Conservation (phyloP, 2,888 invertebrate genomes). For the Rhingia campestris region DNA sequence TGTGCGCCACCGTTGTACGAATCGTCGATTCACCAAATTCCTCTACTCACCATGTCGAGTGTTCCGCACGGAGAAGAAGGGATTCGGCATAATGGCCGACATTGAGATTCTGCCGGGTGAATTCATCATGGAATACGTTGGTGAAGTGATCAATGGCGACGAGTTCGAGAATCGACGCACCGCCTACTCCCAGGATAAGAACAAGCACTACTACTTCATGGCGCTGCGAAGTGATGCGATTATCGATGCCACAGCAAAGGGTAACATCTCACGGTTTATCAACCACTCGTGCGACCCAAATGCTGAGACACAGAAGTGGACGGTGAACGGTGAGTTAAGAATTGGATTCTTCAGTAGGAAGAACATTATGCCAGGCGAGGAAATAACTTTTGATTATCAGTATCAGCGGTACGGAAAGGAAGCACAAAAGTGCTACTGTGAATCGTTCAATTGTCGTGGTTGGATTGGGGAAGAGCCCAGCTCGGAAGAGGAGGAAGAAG, state of each 20-base stretch:
- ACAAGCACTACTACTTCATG: slow-evolving; percentile 98
- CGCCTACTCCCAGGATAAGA: slow-evolving; percentile 94
- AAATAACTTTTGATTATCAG: slow-evolving; percentile 99
- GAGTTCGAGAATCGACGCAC: slow-evolving; percentile 95
- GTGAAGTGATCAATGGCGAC: slow-evolving; percentile 95
- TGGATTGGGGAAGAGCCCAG: slow-evolving; percentile 97
- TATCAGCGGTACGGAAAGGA: slow-evolving; percentile 98
- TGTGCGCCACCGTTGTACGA: slow-evolving; percentile 95
- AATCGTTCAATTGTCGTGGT: slow-evolving; percentile 93
- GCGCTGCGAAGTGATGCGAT: slow-evolving; percentile 95
- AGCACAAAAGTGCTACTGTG: slow-evolving; percentile 98
- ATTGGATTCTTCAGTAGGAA: slow-evolving; percentile 98
- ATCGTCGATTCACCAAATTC: slow-evolving; percentile 95
- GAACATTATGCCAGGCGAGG: slow-evolving; percentile 92
- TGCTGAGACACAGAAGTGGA: slow-evolving; percentile 99
- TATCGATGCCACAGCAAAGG: slow-evolving; percentile 98
- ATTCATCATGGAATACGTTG: slow-evolving; percentile 99
- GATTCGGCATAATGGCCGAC: slow-evolving; percentile 91
- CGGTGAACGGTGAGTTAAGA: slow-evolving; percentile 94
- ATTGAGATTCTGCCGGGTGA: slow-evolving; percentile 85
- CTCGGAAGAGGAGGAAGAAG: slow-evolving; percentile 86
- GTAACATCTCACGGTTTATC: slow-evolving; percentile 98
- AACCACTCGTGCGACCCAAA: slow-evolving; percentile 99
- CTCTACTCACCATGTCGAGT: slow-evolving; percentile 93
- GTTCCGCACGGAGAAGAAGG: slow-evolving; percentile 96